These are phyloP conservation scores for Eremophila alpestris DNA, from an alignment of 2,797 vertebrate species.

Conservation along the genomic window DNA sequence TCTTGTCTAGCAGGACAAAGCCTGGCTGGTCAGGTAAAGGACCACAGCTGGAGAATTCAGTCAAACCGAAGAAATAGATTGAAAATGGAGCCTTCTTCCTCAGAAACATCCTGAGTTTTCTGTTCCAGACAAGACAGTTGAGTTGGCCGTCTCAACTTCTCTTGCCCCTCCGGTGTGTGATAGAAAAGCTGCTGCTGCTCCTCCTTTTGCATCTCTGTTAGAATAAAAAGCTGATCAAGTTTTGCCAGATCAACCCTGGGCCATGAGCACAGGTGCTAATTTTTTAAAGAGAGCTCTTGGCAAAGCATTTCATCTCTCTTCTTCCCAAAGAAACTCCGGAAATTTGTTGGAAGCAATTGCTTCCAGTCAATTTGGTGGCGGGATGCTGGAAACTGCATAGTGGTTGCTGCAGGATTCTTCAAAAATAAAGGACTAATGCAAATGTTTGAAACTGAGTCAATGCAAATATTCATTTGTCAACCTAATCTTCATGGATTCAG, in stretches of 20 bases:
- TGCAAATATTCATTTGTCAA: conserved; percentile 55
- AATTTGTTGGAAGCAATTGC: conserved; percentile 7
- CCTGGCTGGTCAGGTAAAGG: background rate
- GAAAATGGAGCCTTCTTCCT: background rate
- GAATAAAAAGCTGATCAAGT: conserved; percentile 28
- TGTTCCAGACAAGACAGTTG: background rate
- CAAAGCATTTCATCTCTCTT: conserved; percentile 9
- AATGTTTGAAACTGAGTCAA: conserved; percentile 50
- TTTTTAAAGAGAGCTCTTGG: background rate
- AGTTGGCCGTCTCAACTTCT: background rate
- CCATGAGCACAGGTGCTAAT: background rate
- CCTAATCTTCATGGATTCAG: conserved; percentile 55
- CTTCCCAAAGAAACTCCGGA: conserved; percentile 57
- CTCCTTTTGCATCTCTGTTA: background rate
- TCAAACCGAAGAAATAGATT: background rate
- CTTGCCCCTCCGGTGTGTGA: background rate
- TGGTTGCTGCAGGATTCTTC: conserved; percentile 35
- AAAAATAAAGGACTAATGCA: conserved; percentile 45
- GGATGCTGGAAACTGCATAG: background rate
- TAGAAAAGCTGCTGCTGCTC: background rate
- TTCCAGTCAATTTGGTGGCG: conserved; percentile 10
- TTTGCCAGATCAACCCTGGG: background rate
- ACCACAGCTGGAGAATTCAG: background rate
- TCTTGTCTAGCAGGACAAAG: background rate
- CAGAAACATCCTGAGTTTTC: background rate